Percentiles rank a stretch among this genome's conserved stretches.
Conservation (phyloP, 2,888 invertebrate species). For the Theodoxus fluviatilis region DNA sequence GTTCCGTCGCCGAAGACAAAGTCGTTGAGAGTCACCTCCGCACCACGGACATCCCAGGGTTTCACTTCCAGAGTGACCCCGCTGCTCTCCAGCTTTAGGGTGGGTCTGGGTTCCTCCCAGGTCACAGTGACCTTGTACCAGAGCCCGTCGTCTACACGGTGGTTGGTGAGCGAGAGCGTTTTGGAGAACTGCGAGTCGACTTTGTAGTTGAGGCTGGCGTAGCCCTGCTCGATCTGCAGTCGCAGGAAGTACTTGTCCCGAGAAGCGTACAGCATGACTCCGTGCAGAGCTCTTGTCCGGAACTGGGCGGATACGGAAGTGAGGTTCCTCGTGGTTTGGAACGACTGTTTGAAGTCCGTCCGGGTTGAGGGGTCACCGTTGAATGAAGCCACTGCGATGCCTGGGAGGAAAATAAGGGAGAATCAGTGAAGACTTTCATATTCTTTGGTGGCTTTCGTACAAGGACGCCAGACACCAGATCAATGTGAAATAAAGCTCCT, state of each 20-base stretch:
- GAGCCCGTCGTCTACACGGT: slow-evolving; percentile 38
- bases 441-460: no score
- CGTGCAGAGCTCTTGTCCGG: slow-evolving; percentile 70
- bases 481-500: background rate
- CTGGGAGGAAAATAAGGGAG: slow-evolving; percentile 37
- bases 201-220: slow-evolving; percentile 40
- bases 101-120: slow-evolving; percentile 29
- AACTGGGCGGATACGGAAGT: slow-evolving; percentile 61
- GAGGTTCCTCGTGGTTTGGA: background rate
- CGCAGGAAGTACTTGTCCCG: slow-evolving; percentile 39
- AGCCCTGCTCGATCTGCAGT: slow-evolving; percentile 39
- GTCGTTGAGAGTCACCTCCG: slow-evolving; percentile 20
- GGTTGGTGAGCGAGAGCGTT: slow-evolving; percentile 24
- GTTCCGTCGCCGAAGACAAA: slow-evolving; percentile 27
- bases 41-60: no score
- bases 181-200: slow-evolving; percentile 31
- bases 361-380: slow-evolving; percentile 74
- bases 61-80: slow-evolving; percentile 11
- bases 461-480: no score
- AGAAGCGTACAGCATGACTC: slow-evolving; percentile 76
- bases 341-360: no score
- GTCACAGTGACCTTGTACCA: slow-evolving; percentile 39
- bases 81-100: slow-evolving; percentile 32
- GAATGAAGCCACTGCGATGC: slow-evolving; percentile 84
- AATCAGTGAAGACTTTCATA: background rate